Percentiles rank a stretch among this genome's conserved stretches.
phyloP scores from a whole-genome alignment of 1,140 invertebrate genomes.

The Platorchestia sp. region DNA sequence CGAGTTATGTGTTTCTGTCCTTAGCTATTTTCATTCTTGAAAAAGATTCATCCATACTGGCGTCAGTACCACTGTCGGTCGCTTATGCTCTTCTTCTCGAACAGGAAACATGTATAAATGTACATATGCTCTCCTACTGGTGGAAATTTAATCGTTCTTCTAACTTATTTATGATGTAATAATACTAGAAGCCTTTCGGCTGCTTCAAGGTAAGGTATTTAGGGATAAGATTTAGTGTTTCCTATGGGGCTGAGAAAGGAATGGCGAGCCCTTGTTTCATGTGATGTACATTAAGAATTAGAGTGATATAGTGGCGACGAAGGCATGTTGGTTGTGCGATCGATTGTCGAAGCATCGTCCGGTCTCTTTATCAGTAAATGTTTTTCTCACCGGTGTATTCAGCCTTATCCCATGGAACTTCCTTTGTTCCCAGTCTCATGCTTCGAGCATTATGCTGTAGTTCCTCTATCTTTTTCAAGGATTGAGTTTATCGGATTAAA shows the following conservation, averaged over 20 bases:
- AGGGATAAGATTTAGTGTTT: not conserved
- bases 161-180: not conserved
- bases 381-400: not conserved
- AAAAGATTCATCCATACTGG: not conserved
- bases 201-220: not conserved
- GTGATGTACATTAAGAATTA: not conserved
- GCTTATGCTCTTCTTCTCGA: not conserved
- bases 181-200: not conserved
- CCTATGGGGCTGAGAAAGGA: not conserved
- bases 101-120: not conserved
- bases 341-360: not conserved
- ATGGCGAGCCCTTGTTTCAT: not conserved
- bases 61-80: not conserved
- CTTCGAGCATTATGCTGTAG: not conserved
- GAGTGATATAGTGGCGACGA: not conserved
- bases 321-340: not conserved
- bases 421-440: not conserved
- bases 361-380: not conserved
- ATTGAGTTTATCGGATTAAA: too few relatives aligned
- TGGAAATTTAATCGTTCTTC: not conserved
- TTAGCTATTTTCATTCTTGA: not conserved
- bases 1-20: not conserved
- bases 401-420: not conserved
- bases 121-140: not conserved
- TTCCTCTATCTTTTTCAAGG: not conserved